Evolutionary conservation across 2,113 vertebrate species (phyloP).

Genomic region (Muscicapa adusta): DNA sequence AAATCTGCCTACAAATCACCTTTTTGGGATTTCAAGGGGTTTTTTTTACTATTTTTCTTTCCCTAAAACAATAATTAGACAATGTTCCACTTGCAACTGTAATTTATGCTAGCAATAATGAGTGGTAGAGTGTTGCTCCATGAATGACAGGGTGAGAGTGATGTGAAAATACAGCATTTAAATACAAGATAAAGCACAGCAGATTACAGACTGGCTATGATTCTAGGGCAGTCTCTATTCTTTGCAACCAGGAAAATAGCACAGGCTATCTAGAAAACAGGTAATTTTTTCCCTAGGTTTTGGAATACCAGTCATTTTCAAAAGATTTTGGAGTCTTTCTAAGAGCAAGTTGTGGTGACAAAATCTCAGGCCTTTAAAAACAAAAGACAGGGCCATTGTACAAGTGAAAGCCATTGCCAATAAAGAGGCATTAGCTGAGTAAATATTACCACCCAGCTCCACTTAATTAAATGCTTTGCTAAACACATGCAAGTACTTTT

Average conservation of each 20-base stretch:
- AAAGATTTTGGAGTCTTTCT: not conserved
- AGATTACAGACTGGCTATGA: not conserved
- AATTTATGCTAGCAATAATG: constrained; percentile 1
- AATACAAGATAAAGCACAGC: constrained; percentile 7
- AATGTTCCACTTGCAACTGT: not conserved
- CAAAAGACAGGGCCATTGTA: not conserved
- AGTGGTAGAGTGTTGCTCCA: not conserved
- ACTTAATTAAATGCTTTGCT: constrained; percentile 15
- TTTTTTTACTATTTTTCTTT: not conserved
- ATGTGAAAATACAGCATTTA: constrained; percentile 25
- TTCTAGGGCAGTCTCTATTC: not conserved
- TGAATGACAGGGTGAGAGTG: not conserved
- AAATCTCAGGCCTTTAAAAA: not conserved
- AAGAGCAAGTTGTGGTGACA: not conserved
- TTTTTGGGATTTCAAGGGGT: not conserved
- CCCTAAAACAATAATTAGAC: constrained; percentile 11
- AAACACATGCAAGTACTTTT: not conserved
- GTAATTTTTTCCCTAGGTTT: not conserved
- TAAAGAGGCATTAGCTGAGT: not conserved
- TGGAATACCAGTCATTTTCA: not conserved
- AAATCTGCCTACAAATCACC: not conserved
- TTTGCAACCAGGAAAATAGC: not conserved
- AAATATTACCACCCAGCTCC: constrained; percentile 15
- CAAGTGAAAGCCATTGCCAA: not conserved
- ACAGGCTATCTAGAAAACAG: not conserved